phyloP scores from a whole-genome alignment of 2,797 vertebrate genomes.

The Apodemus agrarius region DNA sequence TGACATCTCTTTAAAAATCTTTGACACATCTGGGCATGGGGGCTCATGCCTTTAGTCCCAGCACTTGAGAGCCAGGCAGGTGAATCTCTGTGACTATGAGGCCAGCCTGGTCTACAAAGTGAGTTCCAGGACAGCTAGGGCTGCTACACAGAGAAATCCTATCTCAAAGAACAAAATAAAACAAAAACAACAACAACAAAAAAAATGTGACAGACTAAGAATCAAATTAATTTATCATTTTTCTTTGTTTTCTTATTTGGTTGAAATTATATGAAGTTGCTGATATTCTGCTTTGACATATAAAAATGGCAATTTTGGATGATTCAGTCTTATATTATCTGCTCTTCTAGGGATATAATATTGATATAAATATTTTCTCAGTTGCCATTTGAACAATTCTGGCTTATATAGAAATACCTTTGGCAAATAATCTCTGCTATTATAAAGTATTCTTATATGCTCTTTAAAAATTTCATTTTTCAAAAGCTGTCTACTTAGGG shows the following conservation, averaged over 20 bases:
- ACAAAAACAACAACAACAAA: not conserved
- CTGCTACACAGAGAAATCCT: not conserved
- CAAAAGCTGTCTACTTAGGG: slow-evolving; percentile 25
- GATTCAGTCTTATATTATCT: slow-evolving; percentile 64
- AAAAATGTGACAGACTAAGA: not conserved
- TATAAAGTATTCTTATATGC: slow-evolving; percentile 46
- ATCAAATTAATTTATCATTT: slow-evolving; percentile 51
- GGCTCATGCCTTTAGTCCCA: not conserved
- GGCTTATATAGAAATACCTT: slow-evolving; percentile 50
- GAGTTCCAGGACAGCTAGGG: not conserved
- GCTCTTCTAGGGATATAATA: slow-evolving; percentile 35
- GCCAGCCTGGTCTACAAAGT: not conserved
- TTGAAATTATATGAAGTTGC: slow-evolving; percentile 56
- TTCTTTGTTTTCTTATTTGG: slow-evolving; percentile 47
- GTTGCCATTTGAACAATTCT: slow-evolving; percentile 54
- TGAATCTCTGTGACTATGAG: not conserved
- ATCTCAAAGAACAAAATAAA: not conserved
- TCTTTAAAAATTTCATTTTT: slow-evolving; percentile 56
- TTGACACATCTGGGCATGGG: not conserved
- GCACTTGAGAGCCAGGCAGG: not conserved
- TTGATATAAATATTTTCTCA: slow-evolving; percentile 69
- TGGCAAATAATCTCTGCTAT: slow-evolving; percentile 51
- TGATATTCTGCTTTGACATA: slow-evolving; percentile 48
- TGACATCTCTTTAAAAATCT: not conserved
- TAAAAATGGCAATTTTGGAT: slow-evolving; percentile 44